Evolutionary conservation across 2,888 invertebrate species (phyloP), one percentile per base, ranked within the genome.

Genomic region (Ptychoptera contaminata): DNA sequence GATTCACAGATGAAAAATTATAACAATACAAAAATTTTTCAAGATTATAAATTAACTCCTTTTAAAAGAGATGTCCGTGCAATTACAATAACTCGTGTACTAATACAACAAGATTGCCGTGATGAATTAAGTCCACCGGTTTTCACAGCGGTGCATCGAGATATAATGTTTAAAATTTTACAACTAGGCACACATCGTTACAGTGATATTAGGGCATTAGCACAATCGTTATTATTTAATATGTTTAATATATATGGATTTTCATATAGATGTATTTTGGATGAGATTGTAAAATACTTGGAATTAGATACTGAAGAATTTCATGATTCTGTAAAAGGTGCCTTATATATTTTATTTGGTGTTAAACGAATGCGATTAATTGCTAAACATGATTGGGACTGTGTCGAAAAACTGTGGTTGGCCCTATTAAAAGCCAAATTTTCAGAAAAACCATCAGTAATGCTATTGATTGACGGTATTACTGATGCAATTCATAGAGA

Each of bases 381-480:
- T 8, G 44, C 49, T 3, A 47, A 79, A 54, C 77, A 80, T 50
- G 79, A 86, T 59, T 93, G 90, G 88, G 68, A 75, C 8, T 71
- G 78, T 4, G 67, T 83, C 14, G 63, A 70, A 35, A 65, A 73
- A 23, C 60, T 92, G 1, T 91, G 91, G 88, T 83, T 87, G 0
- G 76, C 82, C 2, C 58, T 93, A 15, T 68, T 90, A 1, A 70
- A 73, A 46, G 80, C 87, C 1, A 79, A 79, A 49, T 79, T 86
- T 40, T 87, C 87, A 2, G 92, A 93, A 58, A 91, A 92, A 58
- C 79, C 80, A 1, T 83, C 82, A 37, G 80, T 90, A 43, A 76
- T 84, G 41, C 67, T 66, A 54, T 54, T 77, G 47, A 74, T 78
- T 49, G 73, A 75, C 50, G 63, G 61, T 0, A 62, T 78, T 43